Evolutionary conservation across 2,113 vertebrate species (phyloP).

Genomic region (Abramis brama): DNA sequence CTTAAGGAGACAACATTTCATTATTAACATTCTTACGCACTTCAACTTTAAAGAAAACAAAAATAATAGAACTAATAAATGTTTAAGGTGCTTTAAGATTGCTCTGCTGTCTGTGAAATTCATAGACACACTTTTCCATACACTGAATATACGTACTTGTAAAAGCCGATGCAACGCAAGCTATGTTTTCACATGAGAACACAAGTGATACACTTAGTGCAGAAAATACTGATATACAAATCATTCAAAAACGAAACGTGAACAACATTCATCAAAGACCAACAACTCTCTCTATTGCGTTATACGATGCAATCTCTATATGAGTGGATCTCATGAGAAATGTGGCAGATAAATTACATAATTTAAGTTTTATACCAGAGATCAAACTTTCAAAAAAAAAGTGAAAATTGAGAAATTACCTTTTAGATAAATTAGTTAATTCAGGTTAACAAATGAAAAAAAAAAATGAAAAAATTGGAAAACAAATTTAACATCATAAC

Average conservation of each 20-base stretch:
- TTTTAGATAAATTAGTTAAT: constrained; percentile 19
- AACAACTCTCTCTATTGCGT: background rate
- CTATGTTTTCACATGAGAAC: constrained; percentile 30
- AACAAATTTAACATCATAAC: background rate
- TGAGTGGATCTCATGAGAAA: background rate
- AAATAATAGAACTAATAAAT: constrained; percentile 68
- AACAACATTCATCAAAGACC: constrained; percentile 14
- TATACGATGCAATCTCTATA: background rate
- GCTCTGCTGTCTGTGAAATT: constrained; percentile 64
- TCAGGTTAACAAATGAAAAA: constrained; percentile 15
- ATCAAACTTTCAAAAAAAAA: background rate
- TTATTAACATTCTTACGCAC: background rate
- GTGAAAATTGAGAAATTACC: background rate
- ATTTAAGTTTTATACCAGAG: background rate
- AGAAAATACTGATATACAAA: constrained; percentile 34
- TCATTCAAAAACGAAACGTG: constrained; percentile 6
- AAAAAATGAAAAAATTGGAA: too few relatives aligned
- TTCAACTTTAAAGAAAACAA: constrained; percentile 56
- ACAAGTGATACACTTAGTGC: constrained; percentile 32
- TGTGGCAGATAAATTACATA: background rate
- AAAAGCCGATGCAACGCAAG: constrained; percentile 26
- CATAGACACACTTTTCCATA: constrained; percentile 47
- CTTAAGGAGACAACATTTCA: background rate
- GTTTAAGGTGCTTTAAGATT: constrained; percentile 83
- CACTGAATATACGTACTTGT: constrained; percentile 43